These are phyloP conservation scores for Ganaspis brasiliensis DNA, from an alignment of 2,888 invertebrate genomes.

Conservation along the genomic window DNA sequence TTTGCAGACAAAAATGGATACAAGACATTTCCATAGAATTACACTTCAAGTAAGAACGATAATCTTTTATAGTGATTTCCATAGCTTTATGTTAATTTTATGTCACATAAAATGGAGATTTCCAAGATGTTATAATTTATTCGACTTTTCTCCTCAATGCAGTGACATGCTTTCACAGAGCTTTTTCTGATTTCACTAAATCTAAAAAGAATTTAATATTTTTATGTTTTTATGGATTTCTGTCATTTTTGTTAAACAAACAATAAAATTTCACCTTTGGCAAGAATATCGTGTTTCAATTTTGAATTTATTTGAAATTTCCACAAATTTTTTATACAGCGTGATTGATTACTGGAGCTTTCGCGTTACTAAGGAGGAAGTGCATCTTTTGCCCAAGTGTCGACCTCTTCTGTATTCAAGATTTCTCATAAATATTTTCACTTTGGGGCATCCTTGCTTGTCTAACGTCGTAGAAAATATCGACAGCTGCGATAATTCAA, in stretches of 20 bases:
- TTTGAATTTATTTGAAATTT: neutral
- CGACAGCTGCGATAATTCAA: neutral
- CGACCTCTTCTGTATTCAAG: neutral
- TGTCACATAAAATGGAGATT: conserved; percentile 21
- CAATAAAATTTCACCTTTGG: no score
- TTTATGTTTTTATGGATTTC: no score
- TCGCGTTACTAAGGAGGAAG: neutral
- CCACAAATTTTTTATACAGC: neutral
- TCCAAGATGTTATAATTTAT: neutral
- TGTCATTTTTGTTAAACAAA: no score
- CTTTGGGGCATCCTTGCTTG: neutral
- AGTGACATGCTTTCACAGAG: neutral
- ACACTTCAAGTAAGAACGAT: neutral
- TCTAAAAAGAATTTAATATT: no score
- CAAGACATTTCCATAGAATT: conserved; percentile 1
- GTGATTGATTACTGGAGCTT: neutral
- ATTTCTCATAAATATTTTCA: conserved; percentile 12
- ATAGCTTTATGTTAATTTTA: conserved; percentile 22
- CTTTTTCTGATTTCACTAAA: neutral
- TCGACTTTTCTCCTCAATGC: neutral
- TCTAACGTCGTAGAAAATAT: neutral
- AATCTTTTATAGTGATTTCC: conserved; percentile 22
- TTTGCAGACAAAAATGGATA: neutral
- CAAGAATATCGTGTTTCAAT: neutral
- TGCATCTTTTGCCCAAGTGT: neutral